Percentiles rank a stretch among this genome's conserved stretches.
These are phyloP conservation scores for Argyra leucocephala DNA, from an alignment of 2,888 invertebrate genomes.

Conservation along the genomic window DNA sequence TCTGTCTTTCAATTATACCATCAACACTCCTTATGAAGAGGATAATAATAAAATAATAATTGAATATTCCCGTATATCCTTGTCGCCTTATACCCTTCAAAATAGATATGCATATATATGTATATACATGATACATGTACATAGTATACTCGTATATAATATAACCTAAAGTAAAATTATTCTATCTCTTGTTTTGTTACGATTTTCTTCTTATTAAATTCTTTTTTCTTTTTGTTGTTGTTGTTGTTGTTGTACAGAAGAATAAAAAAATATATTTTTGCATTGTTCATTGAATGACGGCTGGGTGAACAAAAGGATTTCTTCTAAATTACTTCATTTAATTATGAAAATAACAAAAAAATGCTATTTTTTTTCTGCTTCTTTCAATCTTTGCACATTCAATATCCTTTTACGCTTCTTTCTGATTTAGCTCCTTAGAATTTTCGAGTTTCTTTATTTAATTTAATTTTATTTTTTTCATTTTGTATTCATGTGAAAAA, in stretches of 20 bases:
- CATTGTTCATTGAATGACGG: too few species aligned
- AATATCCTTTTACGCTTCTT: conserved; percentile 1
- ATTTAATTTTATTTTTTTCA: neutral
- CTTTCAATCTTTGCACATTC: neutral
- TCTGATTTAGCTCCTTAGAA: neutral
- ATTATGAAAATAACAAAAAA: neutral
- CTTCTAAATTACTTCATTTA: neutral
- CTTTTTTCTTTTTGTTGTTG: neutral
- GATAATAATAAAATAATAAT: too few species aligned
- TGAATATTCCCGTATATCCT: too few species aligned
- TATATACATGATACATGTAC: too few species aligned
- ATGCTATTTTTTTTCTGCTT: neutral
- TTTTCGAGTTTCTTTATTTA: neutral
- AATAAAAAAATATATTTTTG: neutral
- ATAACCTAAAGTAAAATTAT: too few species aligned
- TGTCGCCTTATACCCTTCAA: too few species aligned
- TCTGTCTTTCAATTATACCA: neutral
- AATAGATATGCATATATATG: too few species aligned
- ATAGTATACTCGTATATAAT: too few species aligned
- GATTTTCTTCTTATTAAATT: too few species aligned
- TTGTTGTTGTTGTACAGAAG: neutral
- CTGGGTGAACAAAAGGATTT: neutral
- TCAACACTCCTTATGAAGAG: too few species aligned
- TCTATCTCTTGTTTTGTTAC: too few species aligned
- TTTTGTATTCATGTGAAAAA: too few species aligned